Conservation (phyloP, 2,113 vertebrate genomes). For the Octodon degus region DNA sequence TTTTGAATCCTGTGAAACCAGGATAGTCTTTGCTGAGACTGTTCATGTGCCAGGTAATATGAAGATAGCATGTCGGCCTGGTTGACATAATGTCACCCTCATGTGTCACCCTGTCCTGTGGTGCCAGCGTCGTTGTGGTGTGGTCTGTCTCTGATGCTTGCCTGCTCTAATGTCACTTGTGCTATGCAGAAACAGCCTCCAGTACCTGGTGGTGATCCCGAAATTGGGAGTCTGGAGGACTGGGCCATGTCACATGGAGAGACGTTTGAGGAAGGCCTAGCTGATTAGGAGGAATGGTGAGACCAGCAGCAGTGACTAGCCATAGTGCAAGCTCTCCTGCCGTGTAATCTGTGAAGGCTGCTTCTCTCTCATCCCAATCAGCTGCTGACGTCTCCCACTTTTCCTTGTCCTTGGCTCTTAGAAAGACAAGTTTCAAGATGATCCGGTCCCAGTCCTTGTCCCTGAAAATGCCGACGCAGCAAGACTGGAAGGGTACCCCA, state of each 20-base stretch:
- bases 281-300: not conserved
- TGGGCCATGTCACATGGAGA: not conserved
- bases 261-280: not conserved
- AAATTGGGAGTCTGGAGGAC: not conserved
- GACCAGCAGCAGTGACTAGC: not conserved
- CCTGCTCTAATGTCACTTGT: not conserved
- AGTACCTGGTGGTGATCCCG: not conserved
- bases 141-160: not conserved
- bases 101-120: not conserved
- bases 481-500: slow-evolving; percentile 81
- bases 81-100: not conserved
- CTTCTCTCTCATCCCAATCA: slow-evolving; percentile 1
- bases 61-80: not conserved
- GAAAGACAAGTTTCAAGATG: slow-evolving; percentile 96
- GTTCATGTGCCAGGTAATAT: not conserved
- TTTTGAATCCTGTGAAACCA: not conserved
- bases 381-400: slow-evolving; percentile 61
- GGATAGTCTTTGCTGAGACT: not conserved
- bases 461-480: slow-evolving; percentile 89
- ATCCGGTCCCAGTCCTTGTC: slow-evolving; percentile 95
- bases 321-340: slow-evolving; percentile 3
- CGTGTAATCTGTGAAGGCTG: not conserved
- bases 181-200: not conserved
- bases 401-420: slow-evolving; percentile 81
- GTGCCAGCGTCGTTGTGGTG: not conserved